A percentile compares a stretch with the other conserved stretches of the same genome.
These are phyloP conservation scores for Trogon surrucura DNA, from an alignment of 2,113 vertebrate species.

Conservation along the genomic window DNA sequence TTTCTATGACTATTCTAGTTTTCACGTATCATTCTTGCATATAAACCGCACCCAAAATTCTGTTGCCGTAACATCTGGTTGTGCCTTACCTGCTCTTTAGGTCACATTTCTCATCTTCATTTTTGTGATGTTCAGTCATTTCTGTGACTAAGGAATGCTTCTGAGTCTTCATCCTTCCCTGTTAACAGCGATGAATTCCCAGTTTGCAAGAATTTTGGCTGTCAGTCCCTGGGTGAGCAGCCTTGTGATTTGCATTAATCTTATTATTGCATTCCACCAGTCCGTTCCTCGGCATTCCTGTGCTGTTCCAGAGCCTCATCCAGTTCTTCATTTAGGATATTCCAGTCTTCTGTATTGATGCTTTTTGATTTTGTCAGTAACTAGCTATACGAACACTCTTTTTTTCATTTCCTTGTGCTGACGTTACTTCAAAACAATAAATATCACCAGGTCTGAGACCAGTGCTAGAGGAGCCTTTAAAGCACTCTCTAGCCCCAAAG, in stretches of 20 bases:
- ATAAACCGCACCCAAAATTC: not conserved
- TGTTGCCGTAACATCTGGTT: not conserved
- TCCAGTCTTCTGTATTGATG: not conserved
- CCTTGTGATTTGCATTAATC: slow-evolving; percentile 30
- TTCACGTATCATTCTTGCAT: not conserved
- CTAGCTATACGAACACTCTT: not conserved
- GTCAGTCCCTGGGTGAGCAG: not conserved
- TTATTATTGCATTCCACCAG: slow-evolving; percentile 14
- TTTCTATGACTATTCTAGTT: not conserved
- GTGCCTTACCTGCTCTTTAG: not conserved
- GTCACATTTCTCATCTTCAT: not conserved
- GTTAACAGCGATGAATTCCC: not conserved
- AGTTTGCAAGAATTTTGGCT: not conserved
- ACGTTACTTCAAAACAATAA: not conserved
- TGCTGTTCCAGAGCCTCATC: not conserved
- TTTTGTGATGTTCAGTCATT: not conserved
- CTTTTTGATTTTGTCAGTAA: not conserved
- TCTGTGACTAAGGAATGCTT: not conserved
- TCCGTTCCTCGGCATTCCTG: not conserved
- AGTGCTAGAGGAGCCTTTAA: not conserved
- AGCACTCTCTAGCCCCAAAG: not conserved
- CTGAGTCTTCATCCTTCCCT: not conserved
- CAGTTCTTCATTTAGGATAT: not conserved
- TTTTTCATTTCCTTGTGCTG: not conserved
- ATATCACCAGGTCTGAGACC: not conserved